Evolutionary conservation across 2,888 invertebrate genomes (phyloP).

Genomic region (Drosophila pegasa): DNA sequence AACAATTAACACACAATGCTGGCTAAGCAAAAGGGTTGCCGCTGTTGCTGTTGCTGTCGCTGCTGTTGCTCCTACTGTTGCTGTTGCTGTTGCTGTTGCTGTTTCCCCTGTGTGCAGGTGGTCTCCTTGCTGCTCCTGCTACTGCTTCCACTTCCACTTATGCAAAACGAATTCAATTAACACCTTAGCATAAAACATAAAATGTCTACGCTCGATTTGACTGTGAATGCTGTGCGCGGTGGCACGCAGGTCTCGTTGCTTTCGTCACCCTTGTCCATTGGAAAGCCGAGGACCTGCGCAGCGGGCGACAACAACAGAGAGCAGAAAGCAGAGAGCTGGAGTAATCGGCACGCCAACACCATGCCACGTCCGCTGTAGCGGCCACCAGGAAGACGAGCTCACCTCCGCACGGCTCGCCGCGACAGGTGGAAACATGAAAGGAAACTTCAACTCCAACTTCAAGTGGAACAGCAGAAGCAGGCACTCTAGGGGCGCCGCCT

Average conservation of each 20-base stretch:
- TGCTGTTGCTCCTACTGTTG: conserved; percentile 10
- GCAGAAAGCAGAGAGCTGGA: conserved; percentile 6
- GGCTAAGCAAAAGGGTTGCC: conserved; percentile 45
- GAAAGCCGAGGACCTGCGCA: conserved; percentile 32
- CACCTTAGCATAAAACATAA: conserved; percentile 79
- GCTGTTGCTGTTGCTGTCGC: conserved; percentile 13
- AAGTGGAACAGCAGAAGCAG: background rate
- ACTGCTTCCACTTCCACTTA: conserved; percentile 65
- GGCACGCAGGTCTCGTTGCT: conserved; percentile 69
- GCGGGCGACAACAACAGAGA: conserved; percentile 53
- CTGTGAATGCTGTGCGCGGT: conserved; percentile 31
- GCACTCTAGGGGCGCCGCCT: conserved; percentile 50
- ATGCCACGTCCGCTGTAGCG: conserved; percentile 41
- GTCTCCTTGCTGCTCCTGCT: conserved; percentile 41
- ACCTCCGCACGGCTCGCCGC: conserved; percentile 7
- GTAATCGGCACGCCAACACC: conserved; percentile 72
- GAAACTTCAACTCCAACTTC: conserved; percentile 54
- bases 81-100: conserved; percentile 3
- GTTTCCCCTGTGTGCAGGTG: conserved; percentile 60
- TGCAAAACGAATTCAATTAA: conserved; percentile 85
- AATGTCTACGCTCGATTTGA: conserved; percentile 39
- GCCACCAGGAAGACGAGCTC: conserved; percentile 46
- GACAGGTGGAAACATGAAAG: conserved; percentile 80
- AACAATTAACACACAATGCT: conserved; percentile 80
- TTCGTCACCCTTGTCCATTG: conserved; percentile 60